phyloP scores from a whole-genome alignment of 2,797 vertebrate species.

The Phrynocephalus guinanensis region DNA sequence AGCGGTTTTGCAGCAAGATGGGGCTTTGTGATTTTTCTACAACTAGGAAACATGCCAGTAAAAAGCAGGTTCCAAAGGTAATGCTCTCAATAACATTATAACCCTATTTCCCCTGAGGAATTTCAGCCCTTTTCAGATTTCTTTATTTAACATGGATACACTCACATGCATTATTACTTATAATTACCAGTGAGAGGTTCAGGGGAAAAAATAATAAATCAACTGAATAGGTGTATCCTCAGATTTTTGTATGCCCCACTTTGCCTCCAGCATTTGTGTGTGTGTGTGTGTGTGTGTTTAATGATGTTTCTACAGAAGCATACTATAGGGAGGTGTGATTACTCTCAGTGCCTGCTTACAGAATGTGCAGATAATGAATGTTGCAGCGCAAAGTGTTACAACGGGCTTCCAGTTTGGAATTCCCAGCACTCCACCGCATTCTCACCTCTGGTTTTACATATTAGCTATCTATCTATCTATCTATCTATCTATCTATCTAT shows the following conservation, averaged over 20 bases:
- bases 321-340: background rate
- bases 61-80: slow-evolving; percentile 31
- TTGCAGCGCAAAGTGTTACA: background rate
- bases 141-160: background rate
- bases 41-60: slow-evolving; percentile 26
- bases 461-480: too few relatives aligned
- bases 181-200: too few relatives aligned
- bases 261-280: too few relatives aligned
- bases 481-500: too few relatives aligned
- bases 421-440: background rate
- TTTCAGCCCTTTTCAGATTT: slow-evolving; percentile 25
- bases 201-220: too few relatives aligned
- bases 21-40: background rate
- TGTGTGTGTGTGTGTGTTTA: background rate
- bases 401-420: background rate
- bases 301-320: background rate
- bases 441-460: background rate
- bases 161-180: too few relatives aligned
- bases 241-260: too few relatives aligned
- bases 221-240: too few relatives aligned
- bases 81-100: slow-evolving; percentile 35
- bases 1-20: slow-evolving; percentile 24
- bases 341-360: background rate
- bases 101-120: slow-evolving; percentile 9
- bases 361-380: background rate